Evolutionary conservation across 37 sponge, comb jelly and placozoan genomes (phyloP), one percentile per base, ranked within the genome.

Genomic region (Ianthella basta): DNA sequence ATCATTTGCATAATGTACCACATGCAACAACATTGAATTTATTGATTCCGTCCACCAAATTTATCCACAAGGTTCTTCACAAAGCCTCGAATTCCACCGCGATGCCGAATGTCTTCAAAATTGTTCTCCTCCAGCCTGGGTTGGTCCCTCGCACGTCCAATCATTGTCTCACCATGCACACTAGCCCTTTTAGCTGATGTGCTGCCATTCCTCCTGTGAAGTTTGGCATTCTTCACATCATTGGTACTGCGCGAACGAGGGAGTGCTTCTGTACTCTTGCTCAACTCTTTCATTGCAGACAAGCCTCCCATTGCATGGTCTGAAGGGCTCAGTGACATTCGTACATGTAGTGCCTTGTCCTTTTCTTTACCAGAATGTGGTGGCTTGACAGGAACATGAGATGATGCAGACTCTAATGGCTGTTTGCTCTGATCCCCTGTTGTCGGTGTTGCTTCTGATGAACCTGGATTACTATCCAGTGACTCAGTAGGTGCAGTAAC

Each of bases 1-100:
- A 44, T 44, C 3, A 44, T 44, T 44, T 44, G 50, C 8, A 44
- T 44, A 44, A 44, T 44, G 8, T 44, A n/a, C 50, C 3, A 10
- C 8, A 44, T 44, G 8, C 8, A 3, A 8, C 50, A 44, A 44
- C 6, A 10, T 44, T 44, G 50, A 44, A 44, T 44, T 44, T 44
- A 44, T 10, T 44, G 50, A 8, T 44, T 44, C 50, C 50, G 50
- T 3, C 50, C 50, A 44, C 72, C 24, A 27, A 70, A 70, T 27
- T 27, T 70, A 5, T 70, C 72, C 18, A 80, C 81, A 59, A 80
- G 18, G 35, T 57, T 80, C 34, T 14, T 80, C 1, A 80, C 81
- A 55, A 55, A 80, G 3, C 81, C 81, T 59, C 36, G 54, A 29
- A 80, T 29, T 30, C 61, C 61, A 0, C 81, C 81, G 3, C 34